phyloP scores from a whole-genome alignment of 2,797 vertebrate species.

The Scomberomorus guttatus region DNA sequence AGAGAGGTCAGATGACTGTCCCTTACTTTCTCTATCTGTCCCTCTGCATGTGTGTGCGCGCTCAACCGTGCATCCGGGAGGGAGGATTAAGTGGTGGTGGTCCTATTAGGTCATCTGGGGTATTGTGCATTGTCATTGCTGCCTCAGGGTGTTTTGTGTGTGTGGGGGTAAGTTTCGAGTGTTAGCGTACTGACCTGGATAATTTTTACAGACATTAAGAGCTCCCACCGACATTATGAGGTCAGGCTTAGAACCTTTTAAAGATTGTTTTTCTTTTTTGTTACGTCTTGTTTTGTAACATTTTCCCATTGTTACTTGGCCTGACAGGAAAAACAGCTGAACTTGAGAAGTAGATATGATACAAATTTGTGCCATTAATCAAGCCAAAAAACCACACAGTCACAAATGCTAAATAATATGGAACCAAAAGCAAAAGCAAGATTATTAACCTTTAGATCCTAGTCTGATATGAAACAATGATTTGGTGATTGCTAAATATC shows the following conservation, averaged over 20 bases:
- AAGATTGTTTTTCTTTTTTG: conserved; percentile 43
- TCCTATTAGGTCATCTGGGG: conserved; percentile 79
- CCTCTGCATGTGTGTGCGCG: conserved; percentile 50
- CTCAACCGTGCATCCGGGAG: conserved; percentile 51
- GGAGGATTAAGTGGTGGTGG: conserved; percentile 78
- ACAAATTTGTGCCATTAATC: neutral
- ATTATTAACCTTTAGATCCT: neutral
- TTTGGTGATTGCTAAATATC: neutral
- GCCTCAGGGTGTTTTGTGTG: conserved; percentile 66
- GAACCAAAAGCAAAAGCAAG: neutral
- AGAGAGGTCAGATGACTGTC: conserved; percentile 60
- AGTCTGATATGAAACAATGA: neutral
- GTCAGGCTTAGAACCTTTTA: conserved; percentile 59
- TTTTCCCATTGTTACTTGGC: conserved; percentile 4
- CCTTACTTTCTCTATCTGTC: conserved; percentile 40
- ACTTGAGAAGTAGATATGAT: neutral
- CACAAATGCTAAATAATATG: neutral
- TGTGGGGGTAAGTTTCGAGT: conserved; percentile 44
- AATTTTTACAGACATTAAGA: conserved; percentile 76
- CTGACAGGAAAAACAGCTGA: conserved; percentile 16
- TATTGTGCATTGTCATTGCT: conserved; percentile 76
- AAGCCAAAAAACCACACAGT: neutral
- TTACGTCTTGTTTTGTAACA: neutral
- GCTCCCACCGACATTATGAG: conserved; percentile 65
- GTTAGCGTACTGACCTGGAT: conserved; percentile 80